Percentiles rank a stretch among this genome's conserved stretches.
phyloP scores from a whole-genome alignment of 1,140 invertebrate genomes.

The Tetragnatha versicolor region DNA sequence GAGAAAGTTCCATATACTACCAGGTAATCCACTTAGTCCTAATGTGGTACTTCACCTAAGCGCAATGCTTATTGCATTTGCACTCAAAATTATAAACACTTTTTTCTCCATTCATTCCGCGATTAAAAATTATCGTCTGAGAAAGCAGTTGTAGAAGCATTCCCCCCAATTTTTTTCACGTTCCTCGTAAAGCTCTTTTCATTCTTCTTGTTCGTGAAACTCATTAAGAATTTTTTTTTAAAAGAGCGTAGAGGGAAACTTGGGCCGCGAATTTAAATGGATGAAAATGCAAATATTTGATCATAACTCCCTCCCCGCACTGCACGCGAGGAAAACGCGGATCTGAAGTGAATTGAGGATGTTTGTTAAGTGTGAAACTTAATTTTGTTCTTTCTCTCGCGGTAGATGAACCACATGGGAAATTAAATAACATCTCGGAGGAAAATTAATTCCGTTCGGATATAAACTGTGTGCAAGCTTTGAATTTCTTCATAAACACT shows the following conservation, averaged over 20 bases:
- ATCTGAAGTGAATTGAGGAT: slow-evolving; percentile 21
- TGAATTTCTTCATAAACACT: slow-evolving; percentile 35
- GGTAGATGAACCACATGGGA: slow-evolving; percentile 16
- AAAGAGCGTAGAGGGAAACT: slow-evolving; percentile 1
- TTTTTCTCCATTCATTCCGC: neutral
- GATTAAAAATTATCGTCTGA: slow-evolving; percentile 40
- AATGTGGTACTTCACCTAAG: slow-evolving; percentile 7
- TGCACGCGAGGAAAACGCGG: slow-evolving; percentile 9
- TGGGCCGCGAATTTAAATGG: slow-evolving; percentile 30
- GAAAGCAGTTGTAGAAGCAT: no score
- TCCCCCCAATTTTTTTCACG: no score
- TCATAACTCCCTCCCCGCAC: slow-evolving; percentile 27
- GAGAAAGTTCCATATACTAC: no score
- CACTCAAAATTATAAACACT: neutral
- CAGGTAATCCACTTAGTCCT: slow-evolving; percentile 29
- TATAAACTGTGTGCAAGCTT: slow-evolving; percentile 36
- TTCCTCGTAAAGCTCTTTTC: slow-evolving; percentile 11
- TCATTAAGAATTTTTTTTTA: slow-evolving; percentile 31
- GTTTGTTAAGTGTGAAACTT: slow-evolving; percentile 29
- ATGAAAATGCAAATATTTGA: slow-evolving; percentile 42
- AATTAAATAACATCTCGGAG: slow-evolving; percentile 23
- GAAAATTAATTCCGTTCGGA: slow-evolving; percentile 42
- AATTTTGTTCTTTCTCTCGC: slow-evolving; percentile 24
- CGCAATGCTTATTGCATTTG: slow-evolving; percentile 28
- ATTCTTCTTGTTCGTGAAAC: neutral